Percentiles rank a stretch among this genome's conserved stretches.
Evolutionary conservation across 2,113 vertebrate species (phyloP).

Genomic region (Apodemus speciosus): DNA sequence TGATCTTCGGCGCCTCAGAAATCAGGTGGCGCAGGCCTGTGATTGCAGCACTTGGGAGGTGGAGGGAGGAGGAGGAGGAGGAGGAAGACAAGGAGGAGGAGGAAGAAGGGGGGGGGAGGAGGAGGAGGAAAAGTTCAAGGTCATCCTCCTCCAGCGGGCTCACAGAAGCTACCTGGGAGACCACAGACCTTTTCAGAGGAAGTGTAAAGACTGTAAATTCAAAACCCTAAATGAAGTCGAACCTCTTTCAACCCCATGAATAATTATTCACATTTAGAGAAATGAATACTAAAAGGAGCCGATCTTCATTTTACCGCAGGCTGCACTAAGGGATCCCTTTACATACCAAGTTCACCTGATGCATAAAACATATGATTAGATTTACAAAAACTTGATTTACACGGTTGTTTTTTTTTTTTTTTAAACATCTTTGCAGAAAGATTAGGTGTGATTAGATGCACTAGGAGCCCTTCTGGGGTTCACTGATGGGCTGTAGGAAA

Average conservation of each 20-base stretch:
- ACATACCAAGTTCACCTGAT: slow-evolving; percentile 76
- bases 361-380: slow-evolving; percentile 81
- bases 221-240: slow-evolving; percentile 70
- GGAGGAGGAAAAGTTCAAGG: background rate
- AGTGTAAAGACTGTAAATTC: slow-evolving; percentile 58
- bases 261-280: slow-evolving; percentile 74
- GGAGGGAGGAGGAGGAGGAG: background rate
- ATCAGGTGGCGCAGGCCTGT: background rate
- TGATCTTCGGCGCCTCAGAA: background rate
- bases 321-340: slow-evolving; percentile 73
- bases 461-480: slow-evolving; percentile 66
- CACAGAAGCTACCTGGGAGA: background rate
- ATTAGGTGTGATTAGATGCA: slow-evolving; percentile 76
- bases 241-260: slow-evolving; percentile 64
- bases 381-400: slow-evolving; percentile 80
- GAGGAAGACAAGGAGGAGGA: background rate
- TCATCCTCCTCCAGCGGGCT: background rate
- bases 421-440: slow-evolving; percentile 76
- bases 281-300: slow-evolving; percentile 74
- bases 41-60: too few species aligned
- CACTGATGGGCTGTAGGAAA: slow-evolving; percentile 43
- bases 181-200: background rate
- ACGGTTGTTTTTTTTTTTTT: slow-evolving; percentile 59
- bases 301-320: slow-evolving; percentile 77
- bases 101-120: too few species aligned